Conservation (phyloP, 1,140 invertebrate species). For the Caenorhabditis brenneri region DNA sequence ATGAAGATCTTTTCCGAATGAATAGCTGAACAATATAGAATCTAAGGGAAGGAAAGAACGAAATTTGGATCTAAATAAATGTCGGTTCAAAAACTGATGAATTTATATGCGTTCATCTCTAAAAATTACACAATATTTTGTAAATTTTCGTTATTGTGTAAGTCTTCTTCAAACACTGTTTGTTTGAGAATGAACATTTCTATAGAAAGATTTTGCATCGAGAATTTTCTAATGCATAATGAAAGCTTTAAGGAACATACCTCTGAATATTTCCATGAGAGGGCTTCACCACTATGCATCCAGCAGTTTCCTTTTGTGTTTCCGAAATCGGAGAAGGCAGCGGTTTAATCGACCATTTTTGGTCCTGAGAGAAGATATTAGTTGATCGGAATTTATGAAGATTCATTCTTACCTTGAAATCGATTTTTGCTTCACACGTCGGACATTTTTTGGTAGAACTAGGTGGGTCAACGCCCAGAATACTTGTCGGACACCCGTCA, state of each 20-base stretch:
- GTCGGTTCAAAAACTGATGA: no score
- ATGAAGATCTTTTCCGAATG: constrained; percentile 44
- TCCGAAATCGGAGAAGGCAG: neutral
- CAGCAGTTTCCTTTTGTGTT: neutral
- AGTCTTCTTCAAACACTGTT: no score
- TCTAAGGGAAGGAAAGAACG: no score
- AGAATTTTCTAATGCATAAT: no score
- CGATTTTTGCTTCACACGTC: neutral
- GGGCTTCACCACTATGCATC: neutral
- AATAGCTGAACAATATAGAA: constrained; percentile 8
- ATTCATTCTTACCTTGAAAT: neutral
- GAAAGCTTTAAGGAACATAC: no score
- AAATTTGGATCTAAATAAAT: no score
- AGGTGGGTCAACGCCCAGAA: neutral
- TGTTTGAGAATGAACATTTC: no score
- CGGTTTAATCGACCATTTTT: neutral
- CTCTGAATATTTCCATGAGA: neutral
- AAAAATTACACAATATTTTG: no score
- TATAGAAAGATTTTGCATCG: no score
- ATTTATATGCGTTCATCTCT: no score
- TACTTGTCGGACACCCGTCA: neutral
- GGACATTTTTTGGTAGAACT: neutral
- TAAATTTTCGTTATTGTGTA: no score
- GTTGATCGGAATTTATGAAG: neutral
- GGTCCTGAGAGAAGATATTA: neutral